Evolutionary conservation across 2,113 vertebrate genomes (phyloP).

Genomic region (Pseudorhombus dupliciocellatus): DNA sequence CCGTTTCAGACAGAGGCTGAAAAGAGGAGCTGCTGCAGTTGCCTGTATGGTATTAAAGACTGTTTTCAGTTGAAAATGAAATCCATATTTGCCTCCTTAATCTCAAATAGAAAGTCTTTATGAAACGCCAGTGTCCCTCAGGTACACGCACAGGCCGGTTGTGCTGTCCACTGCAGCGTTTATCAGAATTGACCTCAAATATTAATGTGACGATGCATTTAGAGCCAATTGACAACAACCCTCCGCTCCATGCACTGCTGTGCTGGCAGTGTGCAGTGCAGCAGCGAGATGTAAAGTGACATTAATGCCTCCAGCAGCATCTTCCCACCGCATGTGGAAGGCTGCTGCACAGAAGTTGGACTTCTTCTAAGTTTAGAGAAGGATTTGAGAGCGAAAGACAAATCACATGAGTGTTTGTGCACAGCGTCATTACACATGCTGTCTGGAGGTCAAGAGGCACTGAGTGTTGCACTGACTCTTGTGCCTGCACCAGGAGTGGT

Average conservation of each 20-base stretch:
- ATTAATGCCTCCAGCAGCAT: conserved; percentile 70
- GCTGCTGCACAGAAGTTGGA: conserved; percentile 12
- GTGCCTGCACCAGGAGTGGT: neutral
- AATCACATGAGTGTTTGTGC: neutral
- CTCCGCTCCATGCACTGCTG: conserved; percentile 47
- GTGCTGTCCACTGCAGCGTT: conserved; percentile 20
- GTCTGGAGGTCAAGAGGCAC: conserved; percentile 13
- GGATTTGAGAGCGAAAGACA: conserved; percentile 12
- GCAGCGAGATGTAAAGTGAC: conserved; percentile 70
- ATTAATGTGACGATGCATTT: conserved; percentile 65
- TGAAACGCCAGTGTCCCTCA: conserved; percentile 1
- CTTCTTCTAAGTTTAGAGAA: conserved; percentile 6
- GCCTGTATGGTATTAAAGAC: too few relatives aligned
- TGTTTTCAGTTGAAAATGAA: too few relatives aligned
- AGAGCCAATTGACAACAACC: conserved; percentile 47
- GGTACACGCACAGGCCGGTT: neutral
- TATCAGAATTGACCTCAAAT: conserved; percentile 51
- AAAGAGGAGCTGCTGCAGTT: too few relatives aligned
- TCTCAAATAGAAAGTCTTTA: conserved; percentile 1
- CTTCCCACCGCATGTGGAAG: conserved; percentile 44
- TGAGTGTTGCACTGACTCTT: neutral
- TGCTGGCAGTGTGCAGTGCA: conserved; percentile 51
- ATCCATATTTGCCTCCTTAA: too few relatives aligned
- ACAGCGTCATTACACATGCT: conserved; percentile 8
- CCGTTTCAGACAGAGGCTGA: too few relatives aligned